Evolutionary conservation across 2,113 vertebrate species (phyloP).

Genomic region (Orthonyx spaldingii): DNA sequence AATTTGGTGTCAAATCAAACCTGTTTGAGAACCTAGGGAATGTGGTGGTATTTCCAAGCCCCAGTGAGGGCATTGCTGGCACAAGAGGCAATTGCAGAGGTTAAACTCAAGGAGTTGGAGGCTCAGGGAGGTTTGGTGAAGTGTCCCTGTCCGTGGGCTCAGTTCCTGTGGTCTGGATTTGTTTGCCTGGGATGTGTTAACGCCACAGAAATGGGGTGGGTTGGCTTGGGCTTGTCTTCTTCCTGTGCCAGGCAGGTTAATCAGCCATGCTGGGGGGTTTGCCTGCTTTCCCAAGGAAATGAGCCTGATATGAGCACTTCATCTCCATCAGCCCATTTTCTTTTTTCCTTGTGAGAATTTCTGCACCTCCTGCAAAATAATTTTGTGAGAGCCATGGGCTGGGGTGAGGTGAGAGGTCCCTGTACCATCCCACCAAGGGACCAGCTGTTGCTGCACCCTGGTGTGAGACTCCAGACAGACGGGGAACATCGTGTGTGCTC

Average conservation of each 20-base stretch:
- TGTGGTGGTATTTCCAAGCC: neutral
- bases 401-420: neutral
- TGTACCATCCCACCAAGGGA: neutral
- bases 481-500: rapidly evolving
- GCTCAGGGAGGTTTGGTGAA: neutral
- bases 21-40: neutral
- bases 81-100: neutral
- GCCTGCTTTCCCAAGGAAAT: neutral
- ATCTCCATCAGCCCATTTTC: rapidly evolving
- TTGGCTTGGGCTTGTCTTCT: neutral
- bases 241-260: neutral
- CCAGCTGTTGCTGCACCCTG: neutral
- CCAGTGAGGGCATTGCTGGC: neutral
- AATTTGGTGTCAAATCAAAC: neutral
- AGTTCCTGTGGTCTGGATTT: neutral
- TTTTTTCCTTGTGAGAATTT: neutral
- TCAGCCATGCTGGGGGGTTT: neutral
- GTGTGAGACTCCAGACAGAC: neutral
- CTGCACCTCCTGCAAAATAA: neutral
- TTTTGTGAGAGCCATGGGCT: neutral
- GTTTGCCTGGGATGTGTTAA: neutral
- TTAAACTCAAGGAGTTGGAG: neutral
- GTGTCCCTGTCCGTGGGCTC: neutral
- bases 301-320: rapidly evolving
- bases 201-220: neutral